A percentile compares a stretch with the other conserved stretches of the same genome.
Evolutionary conservation across 2,888 invertebrate species (phyloP).

Genomic region (Noctua comes): DNA sequence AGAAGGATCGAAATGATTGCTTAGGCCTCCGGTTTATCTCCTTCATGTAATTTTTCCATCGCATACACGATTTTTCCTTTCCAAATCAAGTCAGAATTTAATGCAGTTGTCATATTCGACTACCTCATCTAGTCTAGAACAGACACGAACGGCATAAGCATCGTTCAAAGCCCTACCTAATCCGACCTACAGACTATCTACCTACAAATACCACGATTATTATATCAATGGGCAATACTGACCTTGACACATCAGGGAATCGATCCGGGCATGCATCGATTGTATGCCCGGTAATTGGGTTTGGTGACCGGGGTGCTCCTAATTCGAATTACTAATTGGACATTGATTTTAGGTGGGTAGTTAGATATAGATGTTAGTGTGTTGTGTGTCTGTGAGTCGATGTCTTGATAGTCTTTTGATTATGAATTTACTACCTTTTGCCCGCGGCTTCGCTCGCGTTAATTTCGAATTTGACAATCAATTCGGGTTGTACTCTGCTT

Average conservation of each 20-base stretch:
- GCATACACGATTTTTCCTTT: neutral
- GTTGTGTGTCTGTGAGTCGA: neutral
- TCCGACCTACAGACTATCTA: slow-evolving; percentile 15
- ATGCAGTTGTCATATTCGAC: no score
- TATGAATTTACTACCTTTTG: no score
- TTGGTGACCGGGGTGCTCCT: slow-evolving; percentile 46
- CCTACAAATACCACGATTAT: slow-evolving; percentile 36
- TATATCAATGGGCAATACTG: slow-evolving; percentile 42
- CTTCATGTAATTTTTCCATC: no score
- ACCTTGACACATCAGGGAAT: slow-evolving; percentile 56
- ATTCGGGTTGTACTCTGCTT: no score
- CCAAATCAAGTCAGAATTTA: neutral
- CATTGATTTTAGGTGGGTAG: slow-evolving; percentile 11
- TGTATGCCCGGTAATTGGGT: slow-evolving; percentile 52
- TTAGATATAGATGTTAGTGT: neutral
- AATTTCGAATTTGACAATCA: no score
- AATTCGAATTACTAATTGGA: slow-evolving; percentile 34
- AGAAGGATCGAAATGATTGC: no score
- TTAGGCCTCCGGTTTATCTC: neutral
- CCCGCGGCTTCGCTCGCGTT: no score
- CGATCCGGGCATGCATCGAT: slow-evolving; percentile 55
- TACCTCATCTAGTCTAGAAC: neutral
- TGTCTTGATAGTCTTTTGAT: neutral
- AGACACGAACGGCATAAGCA: neutral
- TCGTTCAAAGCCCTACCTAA: neutral